Evolutionary conservation across 2,888 invertebrate genomes (phyloP).

Genomic region (Tachystola acroxantha): DNA sequence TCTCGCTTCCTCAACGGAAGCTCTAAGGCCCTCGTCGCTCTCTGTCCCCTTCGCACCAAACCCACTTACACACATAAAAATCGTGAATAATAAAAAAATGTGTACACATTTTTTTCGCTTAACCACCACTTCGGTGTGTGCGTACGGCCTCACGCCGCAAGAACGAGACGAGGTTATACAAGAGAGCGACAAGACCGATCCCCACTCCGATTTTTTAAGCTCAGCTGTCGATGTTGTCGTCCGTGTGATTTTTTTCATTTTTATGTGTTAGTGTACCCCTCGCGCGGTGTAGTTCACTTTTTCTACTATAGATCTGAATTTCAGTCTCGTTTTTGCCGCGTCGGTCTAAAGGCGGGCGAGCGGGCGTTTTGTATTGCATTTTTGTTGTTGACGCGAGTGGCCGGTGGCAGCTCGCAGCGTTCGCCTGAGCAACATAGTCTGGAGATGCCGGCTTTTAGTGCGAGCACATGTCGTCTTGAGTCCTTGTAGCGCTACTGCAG

Average conservation of each 20-base stretch:
- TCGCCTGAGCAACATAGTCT: slow-evolving; percentile 35
- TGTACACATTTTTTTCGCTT: slow-evolving; percentile 78
- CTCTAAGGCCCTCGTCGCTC: slow-evolving; percentile 30
- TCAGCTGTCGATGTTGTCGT: slow-evolving; percentile 65
- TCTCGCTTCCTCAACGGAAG: slow-evolving; percentile 39
- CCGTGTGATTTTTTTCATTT: slow-evolving; percentile 76
- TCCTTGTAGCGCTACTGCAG: slow-evolving; percentile 44
- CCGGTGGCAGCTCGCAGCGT: slow-evolving; percentile 34
- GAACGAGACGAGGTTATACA: slow-evolving; percentile 48
- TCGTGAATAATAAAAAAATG: slow-evolving; percentile 79
- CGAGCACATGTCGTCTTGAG: slow-evolving; percentile 60
- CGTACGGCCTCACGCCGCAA: slow-evolving; percentile 65
- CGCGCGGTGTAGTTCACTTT: slow-evolving; percentile 78
- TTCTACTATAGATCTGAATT: slow-evolving; percentile 79
- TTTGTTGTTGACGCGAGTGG: slow-evolving; percentile 55
- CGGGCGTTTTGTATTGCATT: slow-evolving; percentile 69
- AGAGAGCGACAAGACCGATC: slow-evolving; percentile 40
- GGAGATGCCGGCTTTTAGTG: slow-evolving; percentile 56
- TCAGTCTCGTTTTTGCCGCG: slow-evolving; percentile 80
- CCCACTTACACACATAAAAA: slow-evolving; percentile 79
- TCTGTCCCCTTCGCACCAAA: slow-evolving; percentile 56
- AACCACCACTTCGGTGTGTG: slow-evolving; percentile 64
- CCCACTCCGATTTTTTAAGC: slow-evolving; percentile 77
- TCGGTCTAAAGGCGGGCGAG: slow-evolving; percentile 74
- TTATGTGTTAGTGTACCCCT: slow-evolving; percentile 78